phyloP scores from a whole-genome alignment of 23 tunicate genomes.

The Oikopleura dioica region DNA sequence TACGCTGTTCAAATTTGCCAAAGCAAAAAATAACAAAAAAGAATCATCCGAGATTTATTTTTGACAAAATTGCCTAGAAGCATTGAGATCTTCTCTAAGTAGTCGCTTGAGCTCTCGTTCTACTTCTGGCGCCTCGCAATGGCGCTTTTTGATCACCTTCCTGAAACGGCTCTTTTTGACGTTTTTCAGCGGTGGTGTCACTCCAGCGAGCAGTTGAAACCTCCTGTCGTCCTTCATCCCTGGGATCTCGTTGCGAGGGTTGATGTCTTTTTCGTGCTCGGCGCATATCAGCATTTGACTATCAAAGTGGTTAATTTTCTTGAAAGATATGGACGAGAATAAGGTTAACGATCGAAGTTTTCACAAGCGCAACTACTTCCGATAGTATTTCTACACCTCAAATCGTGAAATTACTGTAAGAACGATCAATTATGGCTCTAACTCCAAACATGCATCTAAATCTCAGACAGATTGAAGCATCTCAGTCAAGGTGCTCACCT shows the following conservation, averaged over 20 bases:
- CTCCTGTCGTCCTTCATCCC: not conserved
- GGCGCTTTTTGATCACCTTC: not conserved
- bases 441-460: not conserved
- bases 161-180: not conserved
- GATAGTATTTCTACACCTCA: not conserved
- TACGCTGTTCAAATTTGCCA: no score
- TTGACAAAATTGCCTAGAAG: no score
- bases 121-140: conserved; percentile 9
- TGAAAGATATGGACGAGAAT: no score
- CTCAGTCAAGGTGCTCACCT: no score
- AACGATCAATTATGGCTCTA: not conserved
- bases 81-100: not conserved
- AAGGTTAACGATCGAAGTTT: no score
- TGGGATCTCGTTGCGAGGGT: not conserved
- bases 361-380: not conserved
- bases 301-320: no score
- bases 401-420: not conserved
- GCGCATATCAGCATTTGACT: conserved; percentile 4
- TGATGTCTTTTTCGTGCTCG: not conserved
- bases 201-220: not conserved
- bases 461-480: not conserved
- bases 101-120: conserved; percentile 3
- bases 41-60: no score
- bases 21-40: no score
- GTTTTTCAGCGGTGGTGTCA: not conserved